These are phyloP conservation scores for Hippasteria phrygiana DNA, from an alignment of 53 echinoderm and acorn worm genomes.

Conservation along the genomic window DNA sequence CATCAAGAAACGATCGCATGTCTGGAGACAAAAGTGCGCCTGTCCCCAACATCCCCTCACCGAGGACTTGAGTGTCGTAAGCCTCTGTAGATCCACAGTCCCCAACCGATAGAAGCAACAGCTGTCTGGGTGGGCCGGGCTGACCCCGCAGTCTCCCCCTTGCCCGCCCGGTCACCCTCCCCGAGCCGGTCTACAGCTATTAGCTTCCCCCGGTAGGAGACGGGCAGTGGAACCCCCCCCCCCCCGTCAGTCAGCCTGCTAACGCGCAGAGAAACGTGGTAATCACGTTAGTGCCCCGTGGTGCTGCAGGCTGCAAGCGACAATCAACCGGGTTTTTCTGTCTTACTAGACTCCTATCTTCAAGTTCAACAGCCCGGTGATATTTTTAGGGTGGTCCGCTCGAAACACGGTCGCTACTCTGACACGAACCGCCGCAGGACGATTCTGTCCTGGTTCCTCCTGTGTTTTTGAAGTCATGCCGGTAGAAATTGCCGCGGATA, in stretches of 20 bases:
- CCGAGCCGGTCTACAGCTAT: neutral
- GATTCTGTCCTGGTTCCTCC: slow-evolving; percentile 36
- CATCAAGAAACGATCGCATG: neutral
- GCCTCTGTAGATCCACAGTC: slow-evolving; percentile 37
- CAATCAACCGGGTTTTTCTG: slow-evolving; percentile 29
- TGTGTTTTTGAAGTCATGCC: slow-evolving; percentile 66
- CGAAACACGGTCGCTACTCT: slow-evolving; percentile 53
- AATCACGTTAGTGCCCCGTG: slow-evolving; percentile 58
- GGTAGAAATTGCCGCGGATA: slow-evolving; percentile 63
- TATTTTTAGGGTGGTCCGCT: slow-evolving; percentile 55
- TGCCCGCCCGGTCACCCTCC: slow-evolving; percentile 68
- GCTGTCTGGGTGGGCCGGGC: slow-evolving; percentile 63
- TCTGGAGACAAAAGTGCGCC: slow-evolving; percentile 32
- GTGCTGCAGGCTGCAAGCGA: slow-evolving; percentile 33
- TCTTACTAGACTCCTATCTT: neutral
- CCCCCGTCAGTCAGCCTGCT: neutral
- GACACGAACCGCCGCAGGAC: slow-evolving; percentile 56
- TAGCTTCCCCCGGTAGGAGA: neutral
- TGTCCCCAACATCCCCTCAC: slow-evolving; percentile 11
- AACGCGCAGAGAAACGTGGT: slow-evolving; percentile 51
- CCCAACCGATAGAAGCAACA: slow-evolving; percentile 46
- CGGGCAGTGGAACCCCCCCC: neutral
- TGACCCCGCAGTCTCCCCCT: slow-evolving; percentile 47
- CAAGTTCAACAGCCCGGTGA: neutral
- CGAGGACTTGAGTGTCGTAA: slow-evolving; percentile 25